phyloP scores from a whole-genome alignment of 2,113 vertebrate species.

The Chlorocebus sabaeus region DNA sequence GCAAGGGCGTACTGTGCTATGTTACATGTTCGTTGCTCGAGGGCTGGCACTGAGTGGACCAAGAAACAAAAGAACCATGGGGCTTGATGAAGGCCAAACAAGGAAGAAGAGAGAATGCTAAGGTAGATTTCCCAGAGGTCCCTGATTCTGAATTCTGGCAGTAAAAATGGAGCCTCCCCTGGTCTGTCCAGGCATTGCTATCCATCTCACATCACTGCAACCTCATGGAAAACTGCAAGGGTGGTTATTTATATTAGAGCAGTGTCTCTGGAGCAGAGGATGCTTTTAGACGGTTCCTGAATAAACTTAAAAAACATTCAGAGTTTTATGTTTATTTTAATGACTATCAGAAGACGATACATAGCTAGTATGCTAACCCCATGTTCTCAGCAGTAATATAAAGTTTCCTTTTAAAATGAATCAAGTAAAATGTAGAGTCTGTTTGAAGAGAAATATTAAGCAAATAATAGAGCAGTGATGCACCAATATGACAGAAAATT shows the following conservation, averaged over 20 bases:
- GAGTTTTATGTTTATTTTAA: neutral
- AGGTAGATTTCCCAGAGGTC: neutral
- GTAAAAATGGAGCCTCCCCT: neutral
- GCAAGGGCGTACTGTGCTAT: neutral
- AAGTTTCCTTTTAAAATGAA: slow-evolving; percentile 14
- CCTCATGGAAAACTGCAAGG: neutral
- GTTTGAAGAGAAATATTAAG: neutral
- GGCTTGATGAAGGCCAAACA: neutral
- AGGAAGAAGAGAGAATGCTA: neutral
- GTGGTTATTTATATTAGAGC: neutral
- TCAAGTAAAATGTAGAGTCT: neutral
- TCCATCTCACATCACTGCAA: neutral
- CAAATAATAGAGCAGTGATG: neutral
- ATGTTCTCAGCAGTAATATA: neutral
- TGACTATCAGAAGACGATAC: neutral
- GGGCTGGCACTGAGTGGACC: neutral
- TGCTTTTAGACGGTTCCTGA: neutral
- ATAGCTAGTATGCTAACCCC: neutral
- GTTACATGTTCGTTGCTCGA: neutral
- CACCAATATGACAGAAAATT: neutral
- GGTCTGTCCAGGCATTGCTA: neutral
- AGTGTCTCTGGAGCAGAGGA: neutral
- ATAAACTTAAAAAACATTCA: neutral
- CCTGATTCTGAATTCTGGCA: neutral
- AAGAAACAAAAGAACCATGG: neutral